Conservation (phyloP, 2,113 vertebrate species). For the Neogale vison region DNA sequence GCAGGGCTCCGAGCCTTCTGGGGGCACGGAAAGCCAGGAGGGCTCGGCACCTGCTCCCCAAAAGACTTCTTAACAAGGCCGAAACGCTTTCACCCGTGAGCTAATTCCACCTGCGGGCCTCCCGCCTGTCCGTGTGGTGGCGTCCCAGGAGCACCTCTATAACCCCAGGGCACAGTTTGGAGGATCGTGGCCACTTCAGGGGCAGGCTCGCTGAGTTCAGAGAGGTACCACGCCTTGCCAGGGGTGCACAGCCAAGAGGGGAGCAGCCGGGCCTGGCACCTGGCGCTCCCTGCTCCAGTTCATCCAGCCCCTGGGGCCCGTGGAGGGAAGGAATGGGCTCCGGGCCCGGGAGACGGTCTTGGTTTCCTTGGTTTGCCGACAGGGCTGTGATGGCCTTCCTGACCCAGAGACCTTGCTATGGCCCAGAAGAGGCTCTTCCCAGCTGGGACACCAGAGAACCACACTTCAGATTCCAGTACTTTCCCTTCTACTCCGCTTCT, state of each 20-base stretch:
- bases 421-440: neutral
- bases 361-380: neutral
- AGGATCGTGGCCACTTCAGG: neutral
- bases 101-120: neutral
- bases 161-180: neutral
- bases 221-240: neutral
- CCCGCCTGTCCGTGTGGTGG: rapidly evolving
- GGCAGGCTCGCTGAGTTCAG: neutral
- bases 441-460: neutral
- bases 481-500: neutral
- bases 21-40: neutral
- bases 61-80: neutral
- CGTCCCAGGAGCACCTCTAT: neutral
- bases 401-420: neutral
- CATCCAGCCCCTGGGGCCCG: neutral
- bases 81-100: neutral
- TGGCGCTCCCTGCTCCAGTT: neutral
- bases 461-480: neutral
- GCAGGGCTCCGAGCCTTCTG: neutral
- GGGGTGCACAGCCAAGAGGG: neutral
- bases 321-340: neutral
- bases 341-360: neutral
- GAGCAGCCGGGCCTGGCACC: neutral
- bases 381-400: neutral
- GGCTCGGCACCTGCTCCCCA: neutral